Evolutionary conservation across 2,888 invertebrate genomes (phyloP).

Genomic region (Malthinus flaveolus): DNA sequence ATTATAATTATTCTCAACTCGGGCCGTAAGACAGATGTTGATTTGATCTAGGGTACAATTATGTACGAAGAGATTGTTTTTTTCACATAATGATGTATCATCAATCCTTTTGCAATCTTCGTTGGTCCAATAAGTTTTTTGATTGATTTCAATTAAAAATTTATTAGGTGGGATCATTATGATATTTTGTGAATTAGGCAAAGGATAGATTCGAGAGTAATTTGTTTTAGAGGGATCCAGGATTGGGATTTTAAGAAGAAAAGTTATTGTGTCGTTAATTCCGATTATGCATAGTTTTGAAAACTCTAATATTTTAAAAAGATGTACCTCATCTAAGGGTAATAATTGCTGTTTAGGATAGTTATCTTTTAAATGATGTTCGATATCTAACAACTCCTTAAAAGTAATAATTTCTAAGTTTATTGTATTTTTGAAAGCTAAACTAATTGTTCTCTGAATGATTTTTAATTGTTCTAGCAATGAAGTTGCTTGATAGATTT

Average conservation of each 20-base stretch:
- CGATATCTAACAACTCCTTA: not conserved
- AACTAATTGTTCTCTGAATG: not conserved
- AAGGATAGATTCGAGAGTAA: not conserved
- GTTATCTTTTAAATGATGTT: not conserved
- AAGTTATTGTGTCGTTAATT: constrained; percentile 1
- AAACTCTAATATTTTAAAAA: not conserved
- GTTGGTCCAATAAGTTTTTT: not conserved
- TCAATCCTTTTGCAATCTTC: not conserved
- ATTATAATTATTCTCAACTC: too few relatives aligned
- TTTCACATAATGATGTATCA: not conserved
- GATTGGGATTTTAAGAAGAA: not conserved
- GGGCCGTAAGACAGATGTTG: not conserved
- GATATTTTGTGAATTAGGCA: not conserved
- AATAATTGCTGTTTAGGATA: not conserved
- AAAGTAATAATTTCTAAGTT: not conserved
- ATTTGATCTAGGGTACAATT: not conserved
- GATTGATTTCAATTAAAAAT: not conserved
- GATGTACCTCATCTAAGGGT: not conserved
- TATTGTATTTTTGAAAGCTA: not conserved
- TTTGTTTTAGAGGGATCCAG: not conserved
- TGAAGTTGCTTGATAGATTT: not conserved
- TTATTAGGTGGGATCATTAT: not conserved
- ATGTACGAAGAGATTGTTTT: not conserved
- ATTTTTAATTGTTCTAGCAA: not conserved
- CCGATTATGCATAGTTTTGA: not conserved